Evolutionary conservation across 53 echinoderm and acorn worm species (phyloP), one percentile per base, ranked within the genome.

Genomic region (Apostichopus leukothele): DNA sequence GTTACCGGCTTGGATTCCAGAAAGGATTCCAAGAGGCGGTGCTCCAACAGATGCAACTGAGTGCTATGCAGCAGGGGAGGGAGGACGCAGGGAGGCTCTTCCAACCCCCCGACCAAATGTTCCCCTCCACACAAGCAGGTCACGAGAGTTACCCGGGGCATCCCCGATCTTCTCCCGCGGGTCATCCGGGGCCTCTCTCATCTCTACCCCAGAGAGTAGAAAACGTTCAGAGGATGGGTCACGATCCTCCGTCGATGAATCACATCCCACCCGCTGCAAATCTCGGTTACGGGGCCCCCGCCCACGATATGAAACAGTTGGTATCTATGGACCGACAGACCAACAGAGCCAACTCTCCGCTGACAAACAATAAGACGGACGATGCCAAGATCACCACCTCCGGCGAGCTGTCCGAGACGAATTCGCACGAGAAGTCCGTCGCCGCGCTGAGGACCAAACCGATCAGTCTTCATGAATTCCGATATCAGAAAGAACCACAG

Each of bases 331-430:
- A 71, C 18, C 71, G 6, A 18, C 71, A 71, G 2, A n/a, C n/a
- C n/a, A 71, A 71, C n/a, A 81, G 81, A 57, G 7, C 81, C 57
- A 57, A 22, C 53, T 21, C 23, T 1, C 10, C 20, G n/a, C 55
- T 4, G 1, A 19, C n/a, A 0, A 23, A 51, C 55, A 81, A 81
- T 57, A 81, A 81, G 55, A 81, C 81, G 1, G 81, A 81, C 55
- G 81, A 81, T 81, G 81, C 81, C 20, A 81, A 81, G 59, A 81
- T 81, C 55, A 81, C 81, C 4, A 81, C 81, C 9, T 81, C 81
- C 4, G 81, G 81, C 1, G 59, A 81, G 7, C 23, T 81, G 9
- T 55, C 54, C 20, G 81, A 81, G 11, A 81, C 81, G 5, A 57
- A 54, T 9, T 16, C 81, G 3, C 81, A 81, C 13, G 81, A 81